These are phyloP conservation scores for Prolemur simus DNA, from an alignment of 2,113 vertebrate genomes.

Conservation along the genomic window DNA sequence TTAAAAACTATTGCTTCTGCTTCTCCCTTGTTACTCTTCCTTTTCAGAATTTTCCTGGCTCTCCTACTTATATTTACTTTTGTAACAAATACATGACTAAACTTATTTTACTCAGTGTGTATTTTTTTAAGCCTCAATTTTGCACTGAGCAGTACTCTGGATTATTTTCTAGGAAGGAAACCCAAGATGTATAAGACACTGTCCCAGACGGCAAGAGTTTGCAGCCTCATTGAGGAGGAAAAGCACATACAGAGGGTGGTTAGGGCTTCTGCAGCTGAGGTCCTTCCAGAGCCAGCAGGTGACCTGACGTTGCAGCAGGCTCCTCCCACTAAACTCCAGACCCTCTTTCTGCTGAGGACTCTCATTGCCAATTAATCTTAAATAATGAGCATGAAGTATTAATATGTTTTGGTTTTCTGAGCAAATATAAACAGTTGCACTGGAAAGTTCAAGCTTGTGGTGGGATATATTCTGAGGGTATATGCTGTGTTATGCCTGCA, in stretches of 20 bases:
- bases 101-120: neutral
- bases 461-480: neutral
- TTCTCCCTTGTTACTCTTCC: neutral
- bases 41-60: neutral
- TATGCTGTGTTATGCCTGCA: neutral
- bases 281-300: neutral
- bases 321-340: neutral
- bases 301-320: rapidly evolving
- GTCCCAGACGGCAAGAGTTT: neutral
- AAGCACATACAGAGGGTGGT: rapidly evolving
- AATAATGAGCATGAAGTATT: neutral
- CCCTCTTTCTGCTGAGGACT: neutral
- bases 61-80: neutral
- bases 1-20: neutral
- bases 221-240: neutral
- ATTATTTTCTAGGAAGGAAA: neutral
- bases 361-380: neutral
- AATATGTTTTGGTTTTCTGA: neutral
- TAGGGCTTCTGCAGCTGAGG: neutral
- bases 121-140: neutral
- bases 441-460: neutral
- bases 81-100: neutral
- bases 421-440: neutral
- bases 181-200: neutral
- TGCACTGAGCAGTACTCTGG: neutral